A percentile compares a stretch with the other conserved stretches of the same genome.
Conservation (phyloP, 2,113 vertebrate species). For the Oxyruncus cristatus region DNA sequence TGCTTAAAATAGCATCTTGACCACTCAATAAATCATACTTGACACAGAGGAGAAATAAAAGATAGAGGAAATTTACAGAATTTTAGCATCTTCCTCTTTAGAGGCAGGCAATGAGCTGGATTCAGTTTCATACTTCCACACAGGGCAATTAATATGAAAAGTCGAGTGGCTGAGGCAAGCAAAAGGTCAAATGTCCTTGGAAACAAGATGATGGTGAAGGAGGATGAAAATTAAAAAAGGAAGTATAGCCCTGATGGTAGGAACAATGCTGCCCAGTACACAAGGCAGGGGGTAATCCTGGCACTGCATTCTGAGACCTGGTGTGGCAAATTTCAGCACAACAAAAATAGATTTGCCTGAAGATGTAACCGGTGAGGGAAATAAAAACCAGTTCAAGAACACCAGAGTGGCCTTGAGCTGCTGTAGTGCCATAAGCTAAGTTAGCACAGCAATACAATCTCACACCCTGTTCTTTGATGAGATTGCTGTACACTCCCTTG, state of each 20-base stretch:
- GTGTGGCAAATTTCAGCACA: neutral
- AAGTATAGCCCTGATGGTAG: neutral
- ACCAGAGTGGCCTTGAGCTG: neutral
- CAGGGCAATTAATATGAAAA: neutral
- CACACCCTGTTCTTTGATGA: neutral
- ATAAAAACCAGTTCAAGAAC: neutral
- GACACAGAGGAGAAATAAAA: slow-evolving; percentile 13
- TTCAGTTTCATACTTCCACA: neutral
- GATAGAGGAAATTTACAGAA: neutral
- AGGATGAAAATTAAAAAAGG: neutral
- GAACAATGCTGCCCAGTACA: neutral
- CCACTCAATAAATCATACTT: slow-evolving; percentile 20
- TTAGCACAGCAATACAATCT: neutral
- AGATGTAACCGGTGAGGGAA: neutral
- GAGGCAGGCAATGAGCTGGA: neutral
- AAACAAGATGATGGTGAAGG: neutral
- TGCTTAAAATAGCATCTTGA: slow-evolving; percentile 35
- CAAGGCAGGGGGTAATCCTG: neutral
- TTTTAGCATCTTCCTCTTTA: neutral
- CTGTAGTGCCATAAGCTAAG: neutral
- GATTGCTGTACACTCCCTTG: neutral
- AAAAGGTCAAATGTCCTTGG: neutral
- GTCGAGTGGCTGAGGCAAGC: neutral
- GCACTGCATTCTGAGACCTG: neutral
- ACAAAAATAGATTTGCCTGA: neutral